Base-by-base conservation (phyloP, 2,888 invertebrate genomes). In the Hesperia comma region DNA sequence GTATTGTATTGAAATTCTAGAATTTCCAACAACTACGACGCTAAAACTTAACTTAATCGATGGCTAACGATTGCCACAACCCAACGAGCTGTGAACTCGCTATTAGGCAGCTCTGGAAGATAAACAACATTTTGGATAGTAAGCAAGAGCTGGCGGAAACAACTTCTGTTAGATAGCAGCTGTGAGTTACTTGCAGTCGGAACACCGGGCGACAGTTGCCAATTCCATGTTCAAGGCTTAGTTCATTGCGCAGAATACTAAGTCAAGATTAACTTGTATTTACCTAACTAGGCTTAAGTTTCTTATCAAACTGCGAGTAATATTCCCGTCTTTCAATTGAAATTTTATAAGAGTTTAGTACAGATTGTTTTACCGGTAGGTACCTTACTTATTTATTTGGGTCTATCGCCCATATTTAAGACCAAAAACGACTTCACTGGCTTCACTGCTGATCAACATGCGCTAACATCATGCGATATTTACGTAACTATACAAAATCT, bases 161-260 rank as follows among this genome's bases (percentile, higher is more conserved):
- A 66, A 60, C 64, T 43, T 37, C 41, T 15, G 8, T 15, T 14
- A 60, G 64, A 60, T 66, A 66, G 60, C 64, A 58, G 58, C 53
- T 66, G 58, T 17, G 58, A 60, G 60, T 58, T 58, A 64, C 58
- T 60, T 66, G 43, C 54, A 60, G 66, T 66, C 43, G 57, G 58
- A 53, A 60, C 53, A 66, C 60, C 66, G 60, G 37, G 64, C 60
- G 66, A 66, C 66, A 54, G 66, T 66, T 60, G 66, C 66, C 66
- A 66, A 60, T 58, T 66, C 53, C 19, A 33, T 66, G 66, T 66
- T 60, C 43, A 58, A 43, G 32, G 60, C 43, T 58, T 66, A 55
- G 55, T 43, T 40, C 19, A 37, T 26, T 12, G 15, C 17, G 1
- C 26, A 17, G 37, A 63, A 56, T 46, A 49, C 63, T 63, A 63